Percentiles rank a stretch among this genome's conserved stretches.
These are phyloP conservation scores for Epinotia nisella DNA, from an alignment of 2,888 invertebrate genomes.

Conservation along the genomic window DNA sequence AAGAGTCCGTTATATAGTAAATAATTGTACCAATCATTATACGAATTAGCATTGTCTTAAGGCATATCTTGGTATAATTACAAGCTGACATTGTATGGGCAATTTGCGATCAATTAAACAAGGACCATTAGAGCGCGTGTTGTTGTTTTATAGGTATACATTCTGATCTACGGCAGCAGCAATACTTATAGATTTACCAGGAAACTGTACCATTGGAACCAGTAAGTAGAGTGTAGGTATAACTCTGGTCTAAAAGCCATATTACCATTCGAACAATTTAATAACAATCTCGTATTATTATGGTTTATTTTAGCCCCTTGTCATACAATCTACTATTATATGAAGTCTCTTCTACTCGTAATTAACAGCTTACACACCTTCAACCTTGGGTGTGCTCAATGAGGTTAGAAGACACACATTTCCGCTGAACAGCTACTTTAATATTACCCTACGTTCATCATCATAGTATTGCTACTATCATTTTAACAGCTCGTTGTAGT, in stretches of 20 bases:
- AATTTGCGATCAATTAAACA: constrained; percentile 4
- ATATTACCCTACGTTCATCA: background rate
- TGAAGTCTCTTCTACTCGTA: too few relatives aligned
- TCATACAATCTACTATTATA: too few relatives aligned
- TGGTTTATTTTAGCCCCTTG: too few relatives aligned
- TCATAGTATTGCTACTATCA: too few relatives aligned
- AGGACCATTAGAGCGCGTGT: constrained; percentile 1
- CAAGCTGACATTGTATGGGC: background rate
- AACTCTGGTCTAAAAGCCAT: too few relatives aligned
- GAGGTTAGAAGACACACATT: constrained; percentile 38
- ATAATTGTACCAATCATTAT: constrained; percentile 9
- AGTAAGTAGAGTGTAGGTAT: too few relatives aligned
- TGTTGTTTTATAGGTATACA: background rate
- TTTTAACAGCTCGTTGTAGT: too few relatives aligned
- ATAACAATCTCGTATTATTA: too few relatives aligned
- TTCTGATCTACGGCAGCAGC: too few relatives aligned
- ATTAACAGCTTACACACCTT: too few relatives aligned
- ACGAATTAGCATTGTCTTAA: background rate
- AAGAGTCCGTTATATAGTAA: background rate
- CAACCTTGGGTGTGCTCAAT: background rate
- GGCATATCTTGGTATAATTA: constrained; percentile 5
- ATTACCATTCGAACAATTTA: too few relatives aligned
- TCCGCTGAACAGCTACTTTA: constrained; percentile 12
- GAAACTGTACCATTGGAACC: background rate
- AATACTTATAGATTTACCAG: background rate